Evolutionary conservation across 2,888 invertebrate species (phyloP).

Genomic region (Epinotia ramella): DNA sequence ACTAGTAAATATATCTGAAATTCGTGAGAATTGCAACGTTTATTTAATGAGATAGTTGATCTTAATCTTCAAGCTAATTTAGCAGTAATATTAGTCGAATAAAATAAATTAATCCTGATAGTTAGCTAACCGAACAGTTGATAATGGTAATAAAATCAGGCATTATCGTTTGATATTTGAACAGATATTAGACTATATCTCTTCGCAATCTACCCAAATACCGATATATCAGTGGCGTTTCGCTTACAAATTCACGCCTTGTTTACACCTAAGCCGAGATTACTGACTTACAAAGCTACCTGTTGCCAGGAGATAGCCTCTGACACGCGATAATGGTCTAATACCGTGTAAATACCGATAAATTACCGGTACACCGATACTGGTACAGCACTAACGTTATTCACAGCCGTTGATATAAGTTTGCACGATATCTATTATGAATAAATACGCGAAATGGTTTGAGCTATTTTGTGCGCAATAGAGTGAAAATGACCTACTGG

Average conservation of each 20-base stretch:
- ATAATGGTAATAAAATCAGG: conserved; percentile 11
- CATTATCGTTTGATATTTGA: conserved; percentile 17
- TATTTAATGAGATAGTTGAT: conserved; percentile 20
- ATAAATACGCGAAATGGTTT: conserved; percentile 20
- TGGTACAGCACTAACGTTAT: conserved; percentile 33
- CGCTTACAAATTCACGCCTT: conserved; percentile 31
- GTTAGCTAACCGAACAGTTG: conserved; percentile 14
- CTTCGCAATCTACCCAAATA: neutral
- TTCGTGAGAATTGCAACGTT: conserved; percentile 20
- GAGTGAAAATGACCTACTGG: conserved; percentile 33
- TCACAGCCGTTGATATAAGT: conserved; percentile 25
- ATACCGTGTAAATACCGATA: conserved; percentile 45
- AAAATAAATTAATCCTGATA: conserved; percentile 21
- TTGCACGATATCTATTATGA: conserved; percentile 22
- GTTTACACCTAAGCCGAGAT: conserved; percentile 26
- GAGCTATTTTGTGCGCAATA: conserved; percentile 18
- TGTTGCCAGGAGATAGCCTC: conserved; percentile 46
- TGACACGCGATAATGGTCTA: conserved; percentile 43
- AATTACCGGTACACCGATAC: conserved; percentile 29
- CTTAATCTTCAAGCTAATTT: conserved; percentile 3
- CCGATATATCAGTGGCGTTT: conserved; percentile 16
- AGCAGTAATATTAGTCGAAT: conserved; percentile 17
- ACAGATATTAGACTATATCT: conserved; percentile 20
- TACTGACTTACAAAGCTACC: conserved; percentile 40
- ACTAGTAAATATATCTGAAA: conserved; percentile 20